These are phyloP conservation scores for Oncorhynchus clarkii DNA, from an alignment of 2,113 vertebrate genomes.

Conservation along the genomic window DNA sequence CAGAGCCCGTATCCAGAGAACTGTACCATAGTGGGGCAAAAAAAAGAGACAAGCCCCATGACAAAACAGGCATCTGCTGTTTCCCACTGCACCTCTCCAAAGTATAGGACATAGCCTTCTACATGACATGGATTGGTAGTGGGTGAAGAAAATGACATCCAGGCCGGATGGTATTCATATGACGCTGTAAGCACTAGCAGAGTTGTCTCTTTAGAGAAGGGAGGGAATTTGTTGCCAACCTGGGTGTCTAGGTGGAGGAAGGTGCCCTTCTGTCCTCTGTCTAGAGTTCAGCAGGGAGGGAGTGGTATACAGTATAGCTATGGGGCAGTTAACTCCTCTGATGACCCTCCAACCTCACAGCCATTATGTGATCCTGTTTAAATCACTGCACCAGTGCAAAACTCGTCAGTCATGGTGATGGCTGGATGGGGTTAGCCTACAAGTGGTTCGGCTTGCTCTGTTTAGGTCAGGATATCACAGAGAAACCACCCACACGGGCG, in stretches of 20 bases:
- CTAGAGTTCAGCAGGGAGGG: background rate
- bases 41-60: background rate
- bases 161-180: no score
- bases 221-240: background rate
- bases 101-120: no score
- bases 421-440: no score
- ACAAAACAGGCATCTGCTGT: background rate
- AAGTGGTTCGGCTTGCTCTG: no score
- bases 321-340: no score
- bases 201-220: background rate
- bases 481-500: background rate
- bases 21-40: background rate
- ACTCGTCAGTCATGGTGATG: no score
- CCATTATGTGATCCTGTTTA: background rate
- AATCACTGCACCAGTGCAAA: background rate
- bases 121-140: no score
- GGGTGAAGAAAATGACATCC: no score
- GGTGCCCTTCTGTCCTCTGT: constrained; percentile 5
- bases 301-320: background rate
- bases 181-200: background rate
- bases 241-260: background rate
- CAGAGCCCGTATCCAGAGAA: background rate
- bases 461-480: background rate
- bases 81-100: no score
- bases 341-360: background rate